Conservation (phyloP, 2,797 vertebrate species). For the Rhinella marina region DNA sequence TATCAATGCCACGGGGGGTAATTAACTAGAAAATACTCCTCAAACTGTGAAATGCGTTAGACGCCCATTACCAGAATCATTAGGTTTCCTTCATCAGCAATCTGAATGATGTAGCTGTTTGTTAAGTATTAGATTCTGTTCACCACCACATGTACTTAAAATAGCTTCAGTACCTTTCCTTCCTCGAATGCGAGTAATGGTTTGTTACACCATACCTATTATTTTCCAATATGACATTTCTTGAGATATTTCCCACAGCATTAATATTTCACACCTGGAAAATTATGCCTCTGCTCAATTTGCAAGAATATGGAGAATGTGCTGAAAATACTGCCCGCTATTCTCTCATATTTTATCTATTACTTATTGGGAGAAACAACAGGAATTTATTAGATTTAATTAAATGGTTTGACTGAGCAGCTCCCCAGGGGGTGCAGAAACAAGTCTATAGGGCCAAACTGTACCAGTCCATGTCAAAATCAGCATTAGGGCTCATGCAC, state of each 20-base stretch:
- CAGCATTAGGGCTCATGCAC: too few relatives aligned
- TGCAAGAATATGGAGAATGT: background rate
- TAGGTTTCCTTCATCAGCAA: background rate
- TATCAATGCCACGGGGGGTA: background rate
- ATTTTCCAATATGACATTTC: constrained; percentile 25
- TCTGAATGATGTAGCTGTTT: background rate
- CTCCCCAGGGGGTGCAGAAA: too few relatives aligned
- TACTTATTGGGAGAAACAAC: background rate
- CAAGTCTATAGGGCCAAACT: too few relatives aligned
- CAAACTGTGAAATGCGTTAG: background rate
- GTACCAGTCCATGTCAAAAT: too few relatives aligned
- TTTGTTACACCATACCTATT: background rate
- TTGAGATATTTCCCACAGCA: constrained; percentile 1
- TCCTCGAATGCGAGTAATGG: background rate
- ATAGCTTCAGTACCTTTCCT: too few relatives aligned
- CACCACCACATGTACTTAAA: background rate
- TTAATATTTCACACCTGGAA: background rate
- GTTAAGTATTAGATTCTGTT: background rate
- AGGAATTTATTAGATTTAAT: background rate
- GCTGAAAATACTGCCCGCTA: background rate
- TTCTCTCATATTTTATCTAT: background rate
- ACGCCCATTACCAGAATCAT: background rate
- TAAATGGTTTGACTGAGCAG: background rate
- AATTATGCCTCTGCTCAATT: background rate
- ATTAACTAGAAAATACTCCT: background rate